Conservation (phyloP, 1,140 invertebrate genomes). For the Mya arenaria region DNA sequence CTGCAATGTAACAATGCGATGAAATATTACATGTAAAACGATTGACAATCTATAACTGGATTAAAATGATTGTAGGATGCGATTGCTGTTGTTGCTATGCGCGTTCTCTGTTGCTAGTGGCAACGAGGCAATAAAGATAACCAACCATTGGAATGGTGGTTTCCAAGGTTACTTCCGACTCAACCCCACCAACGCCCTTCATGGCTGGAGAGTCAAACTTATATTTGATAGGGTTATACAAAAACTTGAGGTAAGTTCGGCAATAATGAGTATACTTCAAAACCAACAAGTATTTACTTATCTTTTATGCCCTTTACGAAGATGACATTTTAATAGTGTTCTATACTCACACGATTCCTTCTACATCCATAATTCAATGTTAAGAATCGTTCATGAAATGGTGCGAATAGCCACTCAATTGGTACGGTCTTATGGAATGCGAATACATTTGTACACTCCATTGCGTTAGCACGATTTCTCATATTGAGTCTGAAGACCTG, state of each 20-base stretch:
- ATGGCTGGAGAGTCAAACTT: conserved; percentile 60
- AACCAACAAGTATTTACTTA: background rate
- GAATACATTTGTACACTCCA: background rate
- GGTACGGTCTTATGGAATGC: background rate
- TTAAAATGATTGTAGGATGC: background rate
- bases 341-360: background rate
- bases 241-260: conserved; percentile 56
- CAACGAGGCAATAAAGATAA: conserved; percentile 8
- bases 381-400: background rate
- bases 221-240: conserved; percentile 55
- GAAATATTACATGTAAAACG: no score
- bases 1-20: no score
- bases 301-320: background rate
- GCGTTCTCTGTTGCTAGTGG: background rate
- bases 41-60: no score
- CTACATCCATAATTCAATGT: background rate
- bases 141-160: conserved; percentile 55
- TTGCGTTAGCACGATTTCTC: background rate
- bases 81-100: background rate
- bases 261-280: background rate
- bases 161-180: conserved; percentile 60
- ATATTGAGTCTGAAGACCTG: background rate
- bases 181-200: conserved; percentile 43
- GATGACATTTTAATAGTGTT: background rate
- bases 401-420: background rate